Percentiles rank a stretch among this genome's conserved stretches.
Conservation (phyloP, 1,140 invertebrate species). For the Cyphomyrmex costatus region DNA sequence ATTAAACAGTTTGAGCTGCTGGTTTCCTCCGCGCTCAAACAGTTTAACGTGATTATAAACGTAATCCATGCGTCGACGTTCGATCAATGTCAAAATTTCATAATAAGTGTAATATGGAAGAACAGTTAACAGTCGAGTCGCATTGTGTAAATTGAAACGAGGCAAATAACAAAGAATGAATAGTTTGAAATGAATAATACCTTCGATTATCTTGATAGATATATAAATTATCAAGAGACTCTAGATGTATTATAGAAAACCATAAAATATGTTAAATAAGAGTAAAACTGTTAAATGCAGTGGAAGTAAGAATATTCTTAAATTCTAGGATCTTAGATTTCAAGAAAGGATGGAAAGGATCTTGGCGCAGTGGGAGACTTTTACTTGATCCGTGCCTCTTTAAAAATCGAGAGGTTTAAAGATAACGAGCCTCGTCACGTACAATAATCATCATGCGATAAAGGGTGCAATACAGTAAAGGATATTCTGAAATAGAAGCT, state of each 20-base stretch:
- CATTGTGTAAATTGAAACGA: background rate
- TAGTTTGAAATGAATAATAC: background rate
- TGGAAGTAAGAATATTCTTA: background rate
- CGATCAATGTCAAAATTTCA: constrained; percentile 17
- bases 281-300: background rate
- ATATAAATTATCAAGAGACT: background rate
- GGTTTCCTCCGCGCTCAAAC: constrained; percentile 40
- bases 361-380: background rate
- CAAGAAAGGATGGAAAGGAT: background rate
- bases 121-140: background rate
- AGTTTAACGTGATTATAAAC: constrained; percentile 45
- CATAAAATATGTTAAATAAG: background rate
- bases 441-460: constrained; percentile 18
- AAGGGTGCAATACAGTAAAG: background rate
- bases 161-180: background rate
- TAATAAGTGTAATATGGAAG: background rate
- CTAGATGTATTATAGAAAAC: background rate
- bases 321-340: background rate
- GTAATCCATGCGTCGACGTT: constrained; percentile 3
- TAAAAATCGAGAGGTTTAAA: constrained; percentile 22
- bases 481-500: constrained; percentile 50
- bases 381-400: background rate
- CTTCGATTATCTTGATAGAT: background rate
- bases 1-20: constrained; percentile 34
- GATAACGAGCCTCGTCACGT: constrained; percentile 35